Evolutionary conservation across 1,140 invertebrate species (phyloP).

Genomic region (Laodelphax striatellus): DNA sequence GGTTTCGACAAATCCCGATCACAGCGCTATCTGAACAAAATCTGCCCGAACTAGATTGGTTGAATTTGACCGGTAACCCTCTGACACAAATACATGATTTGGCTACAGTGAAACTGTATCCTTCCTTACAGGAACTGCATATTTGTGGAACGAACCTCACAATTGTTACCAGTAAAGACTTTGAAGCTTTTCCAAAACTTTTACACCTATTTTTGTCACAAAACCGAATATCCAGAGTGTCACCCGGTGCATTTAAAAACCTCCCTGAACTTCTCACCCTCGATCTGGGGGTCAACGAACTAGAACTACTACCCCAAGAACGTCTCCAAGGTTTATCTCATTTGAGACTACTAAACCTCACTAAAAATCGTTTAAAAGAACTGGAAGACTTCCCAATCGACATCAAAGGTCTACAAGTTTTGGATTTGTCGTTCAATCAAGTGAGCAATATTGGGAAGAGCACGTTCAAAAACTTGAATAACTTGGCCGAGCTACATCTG

Average conservation of each 20-base stretch:
- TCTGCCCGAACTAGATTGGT: constrained; percentile 52
- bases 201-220: constrained; percentile 57
- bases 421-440: constrained; percentile 76
- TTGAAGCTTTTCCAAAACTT: constrained; percentile 71
- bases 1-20: constrained; percentile 69
- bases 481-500: constrained; percentile 61
- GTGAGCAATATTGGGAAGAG: constrained; percentile 61
- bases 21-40: constrained; percentile 61
- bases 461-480: constrained; percentile 60
- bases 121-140: constrained; percentile 57
- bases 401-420: constrained; percentile 57
- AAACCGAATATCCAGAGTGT: constrained; percentile 68
- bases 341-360: constrained; percentile 63
- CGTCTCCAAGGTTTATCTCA: constrained; percentile 63
- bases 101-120: constrained; percentile 30
- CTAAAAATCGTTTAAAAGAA: constrained; percentile 67
- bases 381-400: constrained; percentile 73
- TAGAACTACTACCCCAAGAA: constrained; percentile 76
- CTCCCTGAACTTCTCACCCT: constrained; percentile 63
- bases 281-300: constrained; percentile 70
- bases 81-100: constrained; percentile 56
- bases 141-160: constrained; percentile 72
- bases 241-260: constrained; percentile 70
- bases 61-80: constrained; percentile 75
- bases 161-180: constrained; percentile 76